phyloP scores from a whole-genome alignment of 1,140 invertebrate species.

The Plectrocnemia conspersa region DNA sequence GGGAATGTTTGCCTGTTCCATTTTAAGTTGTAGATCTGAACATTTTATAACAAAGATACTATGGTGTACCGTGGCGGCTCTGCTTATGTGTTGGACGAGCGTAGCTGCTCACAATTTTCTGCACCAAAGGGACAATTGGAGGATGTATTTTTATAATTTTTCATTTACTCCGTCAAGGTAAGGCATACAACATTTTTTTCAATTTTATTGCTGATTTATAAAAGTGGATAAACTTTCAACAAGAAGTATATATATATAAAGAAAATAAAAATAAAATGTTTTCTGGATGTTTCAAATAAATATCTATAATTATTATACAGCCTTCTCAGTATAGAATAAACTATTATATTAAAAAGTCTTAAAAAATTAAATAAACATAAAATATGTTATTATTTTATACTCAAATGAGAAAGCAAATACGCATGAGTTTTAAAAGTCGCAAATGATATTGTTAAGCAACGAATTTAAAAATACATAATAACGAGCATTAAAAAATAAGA shows the following conservation, averaged over 20 bases:
- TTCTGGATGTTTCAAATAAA: too few relatives aligned
- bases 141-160: conserved; percentile 78
- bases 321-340: too few relatives aligned
- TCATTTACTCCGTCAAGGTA: conserved; percentile 59
- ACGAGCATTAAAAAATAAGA: too few relatives aligned
- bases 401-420: too few relatives aligned
- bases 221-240: background rate
- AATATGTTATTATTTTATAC: too few relatives aligned
- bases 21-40: background rate
- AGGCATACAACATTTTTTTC: background rate
- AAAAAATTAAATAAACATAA: too few relatives aligned
- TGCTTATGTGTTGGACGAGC: conserved; percentile 54
- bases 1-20: conserved; percentile 13
- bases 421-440: too few relatives aligned
- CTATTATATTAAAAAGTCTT: too few relatives aligned
- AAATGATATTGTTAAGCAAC: too few relatives aligned
- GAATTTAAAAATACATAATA: too few relatives aligned
- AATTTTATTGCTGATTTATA: background rate
- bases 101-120: conserved; percentile 76
- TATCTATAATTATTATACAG: too few relatives aligned
- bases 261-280: conserved; percentile 1
- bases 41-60: conserved; percentile 1
- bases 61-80: conserved; percentile 3
- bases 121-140: conserved; percentile 72
- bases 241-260: background rate